A percentile compares a stretch with the other conserved stretches of the same genome.
These are phyloP conservation scores for Megalurothrips usitatus DNA, from an alignment of 2,888 invertebrate species.

Conservation along the genomic window DNA sequence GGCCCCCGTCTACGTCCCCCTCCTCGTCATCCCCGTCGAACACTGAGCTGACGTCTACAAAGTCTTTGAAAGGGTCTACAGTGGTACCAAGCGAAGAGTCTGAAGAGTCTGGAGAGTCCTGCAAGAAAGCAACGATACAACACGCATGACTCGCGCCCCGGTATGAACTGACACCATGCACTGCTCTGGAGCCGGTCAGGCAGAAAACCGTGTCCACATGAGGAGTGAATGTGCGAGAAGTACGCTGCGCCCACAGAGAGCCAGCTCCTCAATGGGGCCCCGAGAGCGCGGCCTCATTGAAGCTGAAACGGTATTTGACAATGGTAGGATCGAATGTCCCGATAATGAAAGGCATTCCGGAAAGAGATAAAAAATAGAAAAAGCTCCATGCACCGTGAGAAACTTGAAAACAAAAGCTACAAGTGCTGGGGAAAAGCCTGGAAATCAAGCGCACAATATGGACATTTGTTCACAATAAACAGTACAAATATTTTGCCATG, in stretches of 20 bases:
- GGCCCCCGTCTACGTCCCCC: background rate
- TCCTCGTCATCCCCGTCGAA: background rate
- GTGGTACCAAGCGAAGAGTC: slow-evolving; percentile 6
- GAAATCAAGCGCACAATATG: background rate
- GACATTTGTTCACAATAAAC: background rate
- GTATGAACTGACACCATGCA: background rate
- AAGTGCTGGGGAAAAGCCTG: background rate
- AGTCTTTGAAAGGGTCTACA: background rate
- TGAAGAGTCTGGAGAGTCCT: slow-evolving; percentile 8
- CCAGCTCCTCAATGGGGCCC: too few relatives aligned
- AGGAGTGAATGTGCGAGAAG: too few relatives aligned
- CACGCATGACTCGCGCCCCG: background rate
- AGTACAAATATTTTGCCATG: background rate
- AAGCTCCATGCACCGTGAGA: background rate
- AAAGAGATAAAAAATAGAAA: background rate
- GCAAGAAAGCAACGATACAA: slow-evolving; percentile 23
- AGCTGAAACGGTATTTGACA: too few relatives aligned
- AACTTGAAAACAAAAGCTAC: background rate
- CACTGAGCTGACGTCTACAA: background rate
- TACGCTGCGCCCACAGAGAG: too few relatives aligned
- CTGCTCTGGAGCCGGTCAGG: background rate
- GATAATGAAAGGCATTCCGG: background rate
- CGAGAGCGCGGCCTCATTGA: too few relatives aligned
- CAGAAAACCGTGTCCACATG: too few relatives aligned
- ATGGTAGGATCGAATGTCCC: background rate